A percentile compares a stretch with the other conserved stretches of the same genome.
These are phyloP conservation scores for Aurelia aurita DNA, from an alignment of 30 jellyfish, hydroid and myxozoan genomes.

Conservation along the genomic window DNA sequence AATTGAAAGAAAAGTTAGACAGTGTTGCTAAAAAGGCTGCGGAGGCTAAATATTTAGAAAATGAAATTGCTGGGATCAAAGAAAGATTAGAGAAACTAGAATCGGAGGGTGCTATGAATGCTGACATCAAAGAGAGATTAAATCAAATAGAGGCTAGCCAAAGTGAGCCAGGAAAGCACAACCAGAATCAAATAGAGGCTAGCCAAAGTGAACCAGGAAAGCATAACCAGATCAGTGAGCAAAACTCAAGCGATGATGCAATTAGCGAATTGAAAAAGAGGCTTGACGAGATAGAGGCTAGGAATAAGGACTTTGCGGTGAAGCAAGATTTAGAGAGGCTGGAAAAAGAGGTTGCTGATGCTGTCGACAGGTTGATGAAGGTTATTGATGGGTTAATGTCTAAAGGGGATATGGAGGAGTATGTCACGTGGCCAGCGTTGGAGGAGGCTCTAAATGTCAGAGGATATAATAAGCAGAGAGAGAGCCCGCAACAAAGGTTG, in stretches of 20 bases:
- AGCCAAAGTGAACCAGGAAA: not conserved
- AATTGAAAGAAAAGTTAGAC: not conserved
- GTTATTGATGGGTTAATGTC: not conserved
- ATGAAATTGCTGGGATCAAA: constrained; percentile 6
- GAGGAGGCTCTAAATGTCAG: constrained; percentile 59
- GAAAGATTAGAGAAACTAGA: constrained; percentile 5
- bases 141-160: not conserved
- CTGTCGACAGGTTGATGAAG: not conserved
- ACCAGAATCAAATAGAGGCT: not conserved
- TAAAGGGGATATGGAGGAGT: constrained; percentile 36
- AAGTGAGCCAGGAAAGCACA: too few relatives aligned
- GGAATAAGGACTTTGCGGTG: not conserved
- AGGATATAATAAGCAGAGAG: not conserved
- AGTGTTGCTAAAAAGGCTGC: not conserved
- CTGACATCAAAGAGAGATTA: not conserved
- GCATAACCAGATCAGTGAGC: too few relatives aligned
- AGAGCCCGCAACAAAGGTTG: not conserved
- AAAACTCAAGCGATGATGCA: not conserved
- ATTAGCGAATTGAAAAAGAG: not conserved
- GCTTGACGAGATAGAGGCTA: not conserved
- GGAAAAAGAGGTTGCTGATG: not conserved
- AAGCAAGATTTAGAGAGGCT: not conserved
- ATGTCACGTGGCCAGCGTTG: constrained; percentile 57
- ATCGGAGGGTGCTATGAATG: not conserved
- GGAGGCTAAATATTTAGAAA: not conserved